A percentile compares a stretch with the other conserved stretches of the same genome.
phyloP scores from a whole-genome alignment of 2,113 vertebrate genomes.

The Nannospalax galili region DNA sequence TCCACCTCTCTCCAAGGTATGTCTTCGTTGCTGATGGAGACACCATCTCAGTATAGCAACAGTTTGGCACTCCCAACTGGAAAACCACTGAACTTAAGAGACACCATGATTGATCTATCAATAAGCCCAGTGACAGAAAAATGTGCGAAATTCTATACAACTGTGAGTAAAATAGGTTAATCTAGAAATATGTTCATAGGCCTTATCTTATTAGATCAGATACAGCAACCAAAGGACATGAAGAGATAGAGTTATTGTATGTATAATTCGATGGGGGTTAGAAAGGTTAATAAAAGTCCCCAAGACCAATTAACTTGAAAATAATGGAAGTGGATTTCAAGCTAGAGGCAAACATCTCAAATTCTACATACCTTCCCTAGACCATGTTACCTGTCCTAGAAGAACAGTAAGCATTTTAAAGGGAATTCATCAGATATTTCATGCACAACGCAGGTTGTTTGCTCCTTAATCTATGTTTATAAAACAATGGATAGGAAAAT shows the following conservation, averaged over 20 bases:
- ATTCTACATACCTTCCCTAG: background rate
- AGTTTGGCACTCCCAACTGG: background rate
- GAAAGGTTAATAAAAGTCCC: background rate
- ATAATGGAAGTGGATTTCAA: background rate
- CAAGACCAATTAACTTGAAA: background rate
- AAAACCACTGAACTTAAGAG: slow-evolving; percentile 21
- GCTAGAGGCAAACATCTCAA: background rate
- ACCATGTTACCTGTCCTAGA: background rate
- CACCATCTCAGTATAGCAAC: background rate
- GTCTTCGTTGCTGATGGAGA: background rate
- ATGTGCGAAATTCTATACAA: slow-evolving; percentile 18
- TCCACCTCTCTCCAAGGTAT: background rate
- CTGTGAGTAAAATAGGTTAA: background rate
- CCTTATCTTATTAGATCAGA: background rate
- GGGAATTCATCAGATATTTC: background rate
- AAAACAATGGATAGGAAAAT: background rate
- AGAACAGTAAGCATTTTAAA: background rate
- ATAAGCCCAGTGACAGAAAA: background rate
- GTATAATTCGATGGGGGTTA: background rate
- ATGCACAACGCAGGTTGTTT: background rate
- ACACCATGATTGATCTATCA: background rate
- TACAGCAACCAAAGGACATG: background rate
- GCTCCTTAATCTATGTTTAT: background rate
- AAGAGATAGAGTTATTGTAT: background rate
- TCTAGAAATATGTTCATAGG: background rate